phyloP scores from a whole-genome alignment of 2,888 invertebrate genomes.

The Polyommatus iphigenia region DNA sequence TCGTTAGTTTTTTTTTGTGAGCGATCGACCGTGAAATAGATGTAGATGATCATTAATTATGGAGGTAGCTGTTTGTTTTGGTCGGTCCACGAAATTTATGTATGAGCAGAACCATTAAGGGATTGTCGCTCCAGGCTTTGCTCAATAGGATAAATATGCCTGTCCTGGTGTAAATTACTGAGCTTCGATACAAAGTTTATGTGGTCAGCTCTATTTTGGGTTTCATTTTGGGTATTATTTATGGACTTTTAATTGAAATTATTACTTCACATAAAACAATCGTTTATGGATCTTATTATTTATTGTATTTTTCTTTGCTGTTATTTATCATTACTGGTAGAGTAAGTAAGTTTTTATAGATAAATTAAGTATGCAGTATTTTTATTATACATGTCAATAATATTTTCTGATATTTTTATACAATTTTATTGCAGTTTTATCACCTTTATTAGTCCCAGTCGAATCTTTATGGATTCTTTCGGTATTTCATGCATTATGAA shows the following conservation, averaged over 20 bases:
- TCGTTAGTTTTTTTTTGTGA: constrained; percentile 62
- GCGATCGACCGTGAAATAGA: constrained; percentile 73
- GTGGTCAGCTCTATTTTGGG: constrained; percentile 25
- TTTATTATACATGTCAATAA: no score
- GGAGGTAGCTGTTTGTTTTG: constrained; percentile 72
- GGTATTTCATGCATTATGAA: constrained; percentile 26
- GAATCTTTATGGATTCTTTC: constrained; percentile 29
- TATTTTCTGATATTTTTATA: no score
- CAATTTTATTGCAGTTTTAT: background rate
- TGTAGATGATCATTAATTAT: constrained; percentile 71
- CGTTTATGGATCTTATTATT: background rate
- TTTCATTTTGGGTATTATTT: background rate
- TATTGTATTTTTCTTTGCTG: background rate
- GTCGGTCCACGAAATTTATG: constrained; percentile 71
- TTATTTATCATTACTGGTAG: no score
- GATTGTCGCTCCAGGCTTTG: constrained; percentile 67
- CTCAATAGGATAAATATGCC: constrained; percentile 35
- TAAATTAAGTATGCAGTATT: no score
- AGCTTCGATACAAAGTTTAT: constrained; percentile 18
- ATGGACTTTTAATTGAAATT: constrained; percentile 11
- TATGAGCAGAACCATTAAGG: constrained; percentile 71
- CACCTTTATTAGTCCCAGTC: background rate
- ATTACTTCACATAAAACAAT: background rate
- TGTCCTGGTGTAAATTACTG: constrained; percentile 29
- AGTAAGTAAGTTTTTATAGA: no score